Base-by-base conservation (phyloP, 2,888 invertebrate species). In the Glaucopsyche alexis region DNA sequence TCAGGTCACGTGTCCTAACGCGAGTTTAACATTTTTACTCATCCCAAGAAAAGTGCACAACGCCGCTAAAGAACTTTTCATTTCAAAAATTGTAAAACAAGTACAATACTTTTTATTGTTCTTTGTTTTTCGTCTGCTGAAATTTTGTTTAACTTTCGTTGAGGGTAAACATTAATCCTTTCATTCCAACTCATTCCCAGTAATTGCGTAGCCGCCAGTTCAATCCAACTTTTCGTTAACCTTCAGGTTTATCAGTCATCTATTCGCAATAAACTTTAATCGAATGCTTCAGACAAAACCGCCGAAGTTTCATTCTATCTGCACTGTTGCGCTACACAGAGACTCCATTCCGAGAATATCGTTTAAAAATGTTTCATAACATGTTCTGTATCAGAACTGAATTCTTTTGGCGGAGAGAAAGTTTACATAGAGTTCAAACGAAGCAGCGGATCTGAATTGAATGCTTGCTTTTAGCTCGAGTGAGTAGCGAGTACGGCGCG, bases 401-500 rank as follows among this genome's bases (percentile, higher is more conserved):
- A 60, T 60, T 38, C 60, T 60, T 60, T 60, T 38, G 60, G 29
- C 29, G 29, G 60, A 60, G 60, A 38, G 7, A 60, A 38, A 60
- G 60, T 60, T 60, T 60, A 38, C 60, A 60, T 29, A 60, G 29
- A 60, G 60, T 60, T 60, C 60, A 60, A 60, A 60, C 60, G 60
- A 60, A 60, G 60, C 60, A 60, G 55, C 29, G 11, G 6, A 60
- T 60, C 13, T 13, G 60, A 60, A 60, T 29, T 60, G 60, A 55
- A 55, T 60, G 60, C 29, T 38, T 38, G 60, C 60, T 60, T 60
- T 60, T 60, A 60, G 29, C 29, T 60, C 60, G 60, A 60, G 60
- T 60, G 60, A 60, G 60, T 19, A 52, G 55, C 11, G 19, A 19
- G 8, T 8, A 2, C 60, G 55, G 55, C 55, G 52, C 14, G 52